A percentile compares a stretch with the other conserved stretches of the same genome.
Evolutionary conservation across 2,797 vertebrate species (phyloP).

Genomic region (Synaphobranchus kaupii): DNA sequence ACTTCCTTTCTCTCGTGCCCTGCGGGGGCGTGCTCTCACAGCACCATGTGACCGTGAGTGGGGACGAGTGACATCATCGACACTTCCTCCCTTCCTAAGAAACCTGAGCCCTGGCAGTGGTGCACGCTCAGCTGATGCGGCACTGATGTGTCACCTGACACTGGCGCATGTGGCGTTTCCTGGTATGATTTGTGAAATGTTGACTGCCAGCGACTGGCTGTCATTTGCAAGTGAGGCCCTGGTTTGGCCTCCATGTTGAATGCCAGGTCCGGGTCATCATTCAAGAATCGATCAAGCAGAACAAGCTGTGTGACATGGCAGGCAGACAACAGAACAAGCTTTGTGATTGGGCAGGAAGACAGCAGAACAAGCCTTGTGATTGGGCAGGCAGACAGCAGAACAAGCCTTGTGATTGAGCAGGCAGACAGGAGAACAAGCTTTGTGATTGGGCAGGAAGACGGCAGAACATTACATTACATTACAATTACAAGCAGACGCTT

Average conservation of each 20-base stretch:
- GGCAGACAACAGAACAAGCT: not conserved
- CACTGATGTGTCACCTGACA: not conserved
- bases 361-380: not conserved
- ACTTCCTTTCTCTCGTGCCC: not conserved
- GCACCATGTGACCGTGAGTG: not conserved
- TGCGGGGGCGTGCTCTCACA: not conserved
- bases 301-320: not conserved
- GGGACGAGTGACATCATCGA: not conserved
- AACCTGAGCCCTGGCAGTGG: not conserved
- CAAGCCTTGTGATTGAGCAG: no score
- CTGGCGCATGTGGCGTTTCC: not conserved
- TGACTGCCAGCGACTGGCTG: not conserved
- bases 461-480: no score
- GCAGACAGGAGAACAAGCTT: not conserved
- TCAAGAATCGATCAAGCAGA: not conserved
- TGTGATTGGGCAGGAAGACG: not conserved
- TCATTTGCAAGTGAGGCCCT: not conserved
- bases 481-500: no score
- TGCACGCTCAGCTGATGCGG: not conserved
- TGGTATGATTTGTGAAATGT: not conserved
- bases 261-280: not conserved
- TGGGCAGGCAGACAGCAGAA: not conserved
- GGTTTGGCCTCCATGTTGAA: not conserved
- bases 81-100: not conserved
- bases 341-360: not conserved